Conservation (phyloP, 2,113 vertebrate species). For the Gobiocypris rarus region DNA sequence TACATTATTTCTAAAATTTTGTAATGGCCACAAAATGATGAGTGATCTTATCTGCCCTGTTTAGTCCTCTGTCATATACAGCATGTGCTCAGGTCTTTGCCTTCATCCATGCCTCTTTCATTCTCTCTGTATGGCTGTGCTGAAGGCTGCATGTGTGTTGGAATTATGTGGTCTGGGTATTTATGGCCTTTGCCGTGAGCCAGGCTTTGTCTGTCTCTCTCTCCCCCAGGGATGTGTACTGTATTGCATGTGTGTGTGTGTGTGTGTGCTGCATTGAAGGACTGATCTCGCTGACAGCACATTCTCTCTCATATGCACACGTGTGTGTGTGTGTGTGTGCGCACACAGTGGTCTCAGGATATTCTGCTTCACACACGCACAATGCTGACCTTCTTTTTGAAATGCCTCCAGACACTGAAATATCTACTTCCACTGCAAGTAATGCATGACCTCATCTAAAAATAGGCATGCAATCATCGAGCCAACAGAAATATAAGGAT, state of each 20-base stretch:
- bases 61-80: background rate
- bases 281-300: slow-evolving; percentile 50
- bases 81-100: background rate
- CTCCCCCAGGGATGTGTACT: background rate
- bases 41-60: background rate
- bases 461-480: slow-evolving; percentile 47
- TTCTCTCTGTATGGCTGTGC: slow-evolving; percentile 12
- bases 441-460: slow-evolving; percentile 61
- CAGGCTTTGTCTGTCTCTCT: slow-evolving; percentile 11
- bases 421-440: slow-evolving; percentile 51
- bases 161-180: slow-evolving; percentile 20
- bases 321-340: background rate
- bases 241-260: slow-evolving; percentile 12
- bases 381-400: slow-evolving; percentile 45
- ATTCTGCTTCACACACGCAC: slow-evolving; percentile 46
- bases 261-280: slow-evolving; percentile 8
- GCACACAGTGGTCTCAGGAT: background rate
- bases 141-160: slow-evolving; percentile 5
- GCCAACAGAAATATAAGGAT: slow-evolving; percentile 32
- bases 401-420: slow-evolving; percentile 57
- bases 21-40: background rate
- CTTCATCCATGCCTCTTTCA: background rate
- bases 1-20: background rate
- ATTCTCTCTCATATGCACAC: slow-evolving; percentile 32
- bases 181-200: slow-evolving; percentile 19